Conservation (phyloP, 92 coral and sea anemone genomes). For the Epizoanthus scotinus region DNA sequence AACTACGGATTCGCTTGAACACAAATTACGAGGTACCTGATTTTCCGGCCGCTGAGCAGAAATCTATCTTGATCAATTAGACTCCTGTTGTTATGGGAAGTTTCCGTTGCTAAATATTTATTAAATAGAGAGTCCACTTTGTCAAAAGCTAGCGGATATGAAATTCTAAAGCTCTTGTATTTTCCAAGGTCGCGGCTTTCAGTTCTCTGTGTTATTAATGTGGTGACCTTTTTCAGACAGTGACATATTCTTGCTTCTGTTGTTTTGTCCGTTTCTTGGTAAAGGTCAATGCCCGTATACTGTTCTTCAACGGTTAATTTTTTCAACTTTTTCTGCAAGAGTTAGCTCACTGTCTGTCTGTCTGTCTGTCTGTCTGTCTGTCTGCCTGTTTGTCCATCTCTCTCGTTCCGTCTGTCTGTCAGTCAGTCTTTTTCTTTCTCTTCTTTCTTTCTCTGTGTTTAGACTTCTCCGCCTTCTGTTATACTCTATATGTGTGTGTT, state of each 20-base stretch:
- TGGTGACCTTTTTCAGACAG: constrained; percentile 2
- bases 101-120: constrained; percentile 83
- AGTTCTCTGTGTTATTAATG: constrained; percentile 2
- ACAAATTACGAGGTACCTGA: constrained; percentile 24
- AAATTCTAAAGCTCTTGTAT: constrained; percentile 58
- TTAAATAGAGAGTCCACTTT: constrained; percentile 76
- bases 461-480: too few species aligned
- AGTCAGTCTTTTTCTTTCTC: too few species aligned
- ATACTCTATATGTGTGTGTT: too few species aligned
- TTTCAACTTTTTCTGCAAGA: too few species aligned
- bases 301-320: too few species aligned
- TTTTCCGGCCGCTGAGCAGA: constrained; percentile 71
- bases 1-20: not conserved
- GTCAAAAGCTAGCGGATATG: constrained; percentile 79
- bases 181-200: not conserved
- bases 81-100: constrained; percentile 80
- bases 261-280: constrained; percentile 11
- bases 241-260: not conserved
- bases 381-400: too few species aligned
- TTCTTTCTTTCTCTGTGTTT: too few species aligned
- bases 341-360: too few species aligned
- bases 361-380: too few species aligned
- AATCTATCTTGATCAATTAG: constrained; percentile 79
- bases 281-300: constrained; percentile 1
- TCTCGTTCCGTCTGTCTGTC: too few species aligned